Base-by-base conservation (phyloP, 2,888 invertebrate genomes). In the Drosophila eohydei region DNA sequence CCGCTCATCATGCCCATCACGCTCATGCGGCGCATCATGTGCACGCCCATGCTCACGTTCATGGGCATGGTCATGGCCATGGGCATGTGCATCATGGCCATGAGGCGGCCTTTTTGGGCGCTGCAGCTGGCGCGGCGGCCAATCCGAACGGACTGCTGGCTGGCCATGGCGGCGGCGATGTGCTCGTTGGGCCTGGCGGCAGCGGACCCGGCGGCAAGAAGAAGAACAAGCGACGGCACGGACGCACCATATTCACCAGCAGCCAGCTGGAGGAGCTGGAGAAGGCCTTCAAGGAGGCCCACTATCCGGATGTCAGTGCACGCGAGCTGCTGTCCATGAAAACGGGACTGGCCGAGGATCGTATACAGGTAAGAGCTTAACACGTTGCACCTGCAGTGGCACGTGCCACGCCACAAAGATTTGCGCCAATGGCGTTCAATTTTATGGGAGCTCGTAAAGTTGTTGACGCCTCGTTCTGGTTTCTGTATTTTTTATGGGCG, bases 261-360 rank as follows among this genome's bases (percentile, higher is more conserved):
- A 98, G 98, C 94, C 99, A 99, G 94, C 95, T 99, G 94, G 99
- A 99, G 94, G 99, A 99, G 94, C 95, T 99, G 93, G 99, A 99
- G 94, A 98, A 98, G 93, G 98, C 99, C 34, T 99, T 99, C 95
- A 98, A 98, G 93, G 99, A 99, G 92, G 99, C 99, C 51, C 99
- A 99, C 94, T 99, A 99, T 94, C 99, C 99, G 8, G 99, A 99
- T 94, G 99, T 99, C 81, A 98, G 98, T 93, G 98, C 99, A 61
- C 94, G 99, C 66, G 97, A 98, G 94, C 97, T 97, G 96, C 95
- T 98, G 84, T 97, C 97, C 69, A 95, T 97, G 89, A 97, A 97
- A 93, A 97, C 97, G 50, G 98, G 97, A 93, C 95, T 98, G 57
- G 97, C 97, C 43, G 97, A 97, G 92, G 97, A 98, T 94, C 95